These are phyloP conservation scores for Carcinoscorpius rotundicauda DNA, from an alignment of 1,140 invertebrate species.

Conservation along the genomic window DNA sequence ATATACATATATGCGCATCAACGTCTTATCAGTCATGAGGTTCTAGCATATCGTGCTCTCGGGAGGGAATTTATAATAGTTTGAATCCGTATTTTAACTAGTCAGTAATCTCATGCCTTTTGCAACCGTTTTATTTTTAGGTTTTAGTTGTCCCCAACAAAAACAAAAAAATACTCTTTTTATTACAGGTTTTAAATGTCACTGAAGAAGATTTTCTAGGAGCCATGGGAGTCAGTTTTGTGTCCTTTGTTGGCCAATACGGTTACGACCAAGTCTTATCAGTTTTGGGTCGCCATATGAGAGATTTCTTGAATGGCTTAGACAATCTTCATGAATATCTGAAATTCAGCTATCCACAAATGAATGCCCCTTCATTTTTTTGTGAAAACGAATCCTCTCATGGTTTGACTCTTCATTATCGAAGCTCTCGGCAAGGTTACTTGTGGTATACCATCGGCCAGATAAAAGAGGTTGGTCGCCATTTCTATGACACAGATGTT, in stretches of 20 bases:
- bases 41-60: no score
- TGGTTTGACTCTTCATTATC: slow-evolving; percentile 82
- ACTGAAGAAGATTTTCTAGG: slow-evolving; percentile 77
- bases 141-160: no score
- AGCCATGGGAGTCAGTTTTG: slow-evolving; percentile 54
- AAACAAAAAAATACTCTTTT: no score
- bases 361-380: slow-evolving; percentile 88
- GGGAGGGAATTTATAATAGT: no score
- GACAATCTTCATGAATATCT: slow-evolving; percentile 96
- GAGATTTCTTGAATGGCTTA: slow-evolving; percentile 90
- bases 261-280: slow-evolving; percentile 84
- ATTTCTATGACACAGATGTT: slow-evolving; percentile 88
- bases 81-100: no score
- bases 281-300: slow-evolving; percentile 75
- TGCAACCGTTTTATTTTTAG: no score
- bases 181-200: slow-evolving; percentile 57
- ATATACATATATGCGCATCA: no score
- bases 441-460: slow-evolving; percentile 96
- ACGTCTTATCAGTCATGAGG: no score
- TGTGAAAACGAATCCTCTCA: slow-evolving; percentile 82
- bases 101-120: no score
- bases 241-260: slow-evolving; percentile 54
- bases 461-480: slow-evolving; percentile 67
- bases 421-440: slow-evolving; percentile 81
- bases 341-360: slow-evolving; percentile 88